phyloP scores from a whole-genome alignment of 2,113 vertebrate species.

The Solea senegalensis region DNA sequence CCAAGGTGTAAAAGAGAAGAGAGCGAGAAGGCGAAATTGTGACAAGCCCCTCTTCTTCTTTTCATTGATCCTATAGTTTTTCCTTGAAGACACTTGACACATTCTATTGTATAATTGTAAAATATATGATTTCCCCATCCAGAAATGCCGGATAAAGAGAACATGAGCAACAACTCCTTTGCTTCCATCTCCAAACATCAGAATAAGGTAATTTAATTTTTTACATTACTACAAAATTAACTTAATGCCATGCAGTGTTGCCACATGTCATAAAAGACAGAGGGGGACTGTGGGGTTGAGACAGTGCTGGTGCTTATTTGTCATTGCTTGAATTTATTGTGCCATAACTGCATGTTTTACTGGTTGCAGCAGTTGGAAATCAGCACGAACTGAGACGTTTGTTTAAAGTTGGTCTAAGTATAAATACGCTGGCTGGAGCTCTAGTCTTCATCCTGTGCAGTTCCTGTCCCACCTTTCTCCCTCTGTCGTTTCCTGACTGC shows the following conservation, averaged over 20 bases:
- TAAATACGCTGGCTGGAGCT: conserved; percentile 51
- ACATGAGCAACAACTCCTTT: conserved; percentile 84
- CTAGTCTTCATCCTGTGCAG: conserved; percentile 43
- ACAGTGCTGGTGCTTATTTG: not conserved
- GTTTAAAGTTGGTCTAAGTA: conserved; percentile 70
- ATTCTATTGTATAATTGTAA: no score
- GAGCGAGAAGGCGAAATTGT: not conserved
- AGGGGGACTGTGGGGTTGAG: not conserved
- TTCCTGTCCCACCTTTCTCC: conserved; percentile 76
- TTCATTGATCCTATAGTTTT: not conserved
- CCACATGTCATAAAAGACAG: not conserved
- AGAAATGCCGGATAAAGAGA: conserved; percentile 95
- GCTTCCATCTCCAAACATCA: conserved; percentile 87
- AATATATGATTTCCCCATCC: conserved; percentile 35
- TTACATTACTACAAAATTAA: not conserved
- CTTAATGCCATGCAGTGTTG: not conserved
- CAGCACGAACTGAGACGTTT: conserved; percentile 50
- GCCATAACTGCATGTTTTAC: conserved; percentile 38
- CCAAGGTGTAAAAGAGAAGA: no score
- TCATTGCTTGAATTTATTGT: not conserved
- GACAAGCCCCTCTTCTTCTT: not conserved
- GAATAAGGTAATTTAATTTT: conserved; percentile 83
- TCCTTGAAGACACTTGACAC: not conserved
- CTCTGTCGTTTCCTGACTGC: conserved; percentile 57
- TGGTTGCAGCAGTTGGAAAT: conserved; percentile 29